Evolutionary conservation across 2,888 invertebrate genomes (phyloP), one percentile per base, ranked within the genome.

Genomic region (Encarsia formosa): DNA sequence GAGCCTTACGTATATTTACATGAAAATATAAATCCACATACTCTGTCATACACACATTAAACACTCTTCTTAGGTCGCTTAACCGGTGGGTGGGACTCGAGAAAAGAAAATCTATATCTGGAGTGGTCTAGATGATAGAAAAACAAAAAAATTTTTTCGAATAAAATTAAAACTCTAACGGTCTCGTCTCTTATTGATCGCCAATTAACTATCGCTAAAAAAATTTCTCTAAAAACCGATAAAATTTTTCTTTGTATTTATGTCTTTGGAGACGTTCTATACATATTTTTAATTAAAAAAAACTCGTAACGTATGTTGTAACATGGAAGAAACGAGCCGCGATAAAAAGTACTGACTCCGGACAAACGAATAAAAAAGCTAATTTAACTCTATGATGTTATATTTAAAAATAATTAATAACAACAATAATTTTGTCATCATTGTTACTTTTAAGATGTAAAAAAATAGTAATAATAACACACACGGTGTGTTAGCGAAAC

Each of bases 81-180:
- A 53, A 53, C 41, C 56, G 56, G 53, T 57, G 53, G 56, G 53
- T 57, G 56, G 56, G 56, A 53, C 53, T 48, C 51, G 50, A 51
- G 50, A 48, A 56, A 51, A 52, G 18, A 49, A 49, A 41, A 49
- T 49, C 32, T 48, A 51, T 38, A 51, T 45, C 31, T 48, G 39
- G 31, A 56, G 35, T 49, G 29, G 11, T 19, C 32, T 47, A 41
- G 18, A 8, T 32, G 35, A 29, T 26, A 45, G 20, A 40, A 35
- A 48, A 56, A 47, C 49, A 41, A 56, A 49, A 57, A 52, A 54
- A 51, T 54, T 54, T 56, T 49, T 59, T 54, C 49, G 54, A 54
- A 49, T 49, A 57, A 53, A 57, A 39, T 54, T 52, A 52, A 48
- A 43, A 32, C 52, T 52, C 48, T 31, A 35, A 19, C 51, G 54